Evolutionary conservation across 2,888 invertebrate genomes (phyloP).

Genomic region (Rhimphoctona megacephalus): DNA sequence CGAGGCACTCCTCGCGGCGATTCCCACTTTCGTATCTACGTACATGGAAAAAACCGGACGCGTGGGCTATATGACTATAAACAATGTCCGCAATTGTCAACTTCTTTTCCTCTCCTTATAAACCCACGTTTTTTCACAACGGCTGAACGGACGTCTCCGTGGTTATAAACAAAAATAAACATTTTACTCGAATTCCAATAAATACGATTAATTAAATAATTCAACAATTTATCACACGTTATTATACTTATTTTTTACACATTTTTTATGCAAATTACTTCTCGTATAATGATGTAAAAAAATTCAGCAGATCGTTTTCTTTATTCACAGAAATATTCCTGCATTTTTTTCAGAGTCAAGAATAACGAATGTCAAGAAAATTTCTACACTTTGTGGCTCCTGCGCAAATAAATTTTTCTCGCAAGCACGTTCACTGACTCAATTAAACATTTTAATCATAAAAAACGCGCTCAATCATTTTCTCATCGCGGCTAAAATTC

Average conservation of each 20-base stretch:
- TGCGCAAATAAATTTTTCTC: neutral
- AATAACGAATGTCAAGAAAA: neutral
- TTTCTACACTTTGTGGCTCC: no score
- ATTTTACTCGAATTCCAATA: neutral
- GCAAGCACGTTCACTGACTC: neutral
- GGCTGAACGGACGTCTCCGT: slow-evolving; percentile 15
- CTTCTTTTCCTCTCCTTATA: slow-evolving; percentile 13
- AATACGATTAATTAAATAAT: neutral
- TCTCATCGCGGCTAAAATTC: neutral
- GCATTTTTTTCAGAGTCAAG: no score
- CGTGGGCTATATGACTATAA: slow-evolving; percentile 43
- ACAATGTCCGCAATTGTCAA: slow-evolving; percentile 18
- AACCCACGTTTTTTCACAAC: slow-evolving; percentile 32
- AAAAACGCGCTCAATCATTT: neutral
- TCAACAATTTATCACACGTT: neutral
- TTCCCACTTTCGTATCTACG: slow-evolving; percentile 13
- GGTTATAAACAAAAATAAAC: neutral
- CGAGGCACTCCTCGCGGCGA: slow-evolving; percentile 44
- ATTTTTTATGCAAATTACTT: neutral
- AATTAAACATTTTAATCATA: neutral
- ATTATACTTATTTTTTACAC: neutral
- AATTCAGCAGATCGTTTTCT: neutral
- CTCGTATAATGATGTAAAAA: neutral
- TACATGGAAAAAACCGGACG: slow-evolving; percentile 29
- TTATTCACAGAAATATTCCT: neutral